Evolutionary conservation across 2,888 invertebrate genomes (phyloP).

Genomic region (Sesamia inferens): DNA sequence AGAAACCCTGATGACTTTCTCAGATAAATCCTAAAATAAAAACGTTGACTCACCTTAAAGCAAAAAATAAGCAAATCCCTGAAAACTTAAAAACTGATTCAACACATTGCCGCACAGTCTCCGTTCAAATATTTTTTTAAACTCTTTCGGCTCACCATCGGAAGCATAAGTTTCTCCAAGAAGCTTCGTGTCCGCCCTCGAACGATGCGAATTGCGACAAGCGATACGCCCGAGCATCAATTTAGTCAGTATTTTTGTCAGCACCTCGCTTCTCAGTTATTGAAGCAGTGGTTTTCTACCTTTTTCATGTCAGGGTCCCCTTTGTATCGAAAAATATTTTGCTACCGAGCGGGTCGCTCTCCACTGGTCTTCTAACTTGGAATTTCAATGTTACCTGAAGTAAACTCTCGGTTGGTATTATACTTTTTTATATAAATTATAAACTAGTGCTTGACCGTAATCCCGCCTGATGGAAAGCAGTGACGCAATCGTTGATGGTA

Average conservation of each 20-base stretch:
- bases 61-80: conserved; percentile 15
- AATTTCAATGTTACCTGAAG: no score
- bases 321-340: no score
- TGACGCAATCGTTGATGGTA: no score
- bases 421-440: no score
- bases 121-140: conserved; percentile 34
- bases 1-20: not conserved
- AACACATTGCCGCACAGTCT: conserved; percentile 34
- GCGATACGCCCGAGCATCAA: not conserved
- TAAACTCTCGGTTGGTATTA: no score
- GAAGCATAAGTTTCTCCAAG: conserved; percentile 35
- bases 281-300: no score
- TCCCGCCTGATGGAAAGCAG: no score
- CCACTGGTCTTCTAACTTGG: no score
- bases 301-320: no score
- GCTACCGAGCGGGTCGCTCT: no score
- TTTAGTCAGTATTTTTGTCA: not conserved
- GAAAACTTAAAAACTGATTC: conserved; percentile 28
- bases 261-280: not conserved
- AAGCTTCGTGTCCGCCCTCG: not conserved
- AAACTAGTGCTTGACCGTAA: no score
- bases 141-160: conserved; percentile 16
- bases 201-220: not conserved
- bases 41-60: not conserved
- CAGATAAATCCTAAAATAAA: not conserved